Evolutionary conservation across 2,888 invertebrate genomes (phyloP).

Genomic region (Teleogryllus oceanicus): DNA sequence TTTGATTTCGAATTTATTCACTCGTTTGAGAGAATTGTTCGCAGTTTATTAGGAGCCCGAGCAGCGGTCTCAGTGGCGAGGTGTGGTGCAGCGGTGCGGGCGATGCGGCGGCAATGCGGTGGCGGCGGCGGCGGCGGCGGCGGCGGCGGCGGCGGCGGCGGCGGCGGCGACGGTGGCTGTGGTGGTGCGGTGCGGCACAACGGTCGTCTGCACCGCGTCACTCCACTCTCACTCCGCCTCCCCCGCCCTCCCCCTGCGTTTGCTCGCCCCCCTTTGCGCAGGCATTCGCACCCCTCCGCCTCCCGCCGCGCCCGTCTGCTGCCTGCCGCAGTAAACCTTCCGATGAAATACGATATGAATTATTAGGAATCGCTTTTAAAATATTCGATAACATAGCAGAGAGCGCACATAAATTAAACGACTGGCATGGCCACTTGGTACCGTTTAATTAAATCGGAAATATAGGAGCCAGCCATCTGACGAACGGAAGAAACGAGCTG

Average conservation of each 20-base stretch:
- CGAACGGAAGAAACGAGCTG: neutral
- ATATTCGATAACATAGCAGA: neutral
- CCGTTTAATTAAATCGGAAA: constrained; percentile 18
- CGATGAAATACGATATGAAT: neutral
- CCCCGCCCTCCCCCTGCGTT: neutral
- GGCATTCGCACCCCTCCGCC: neutral
- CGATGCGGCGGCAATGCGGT: too few relatives aligned
- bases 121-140: neutral
- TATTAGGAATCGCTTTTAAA: constrained; percentile 10
- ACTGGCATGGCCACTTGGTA: neutral
- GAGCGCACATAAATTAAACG: neutral
- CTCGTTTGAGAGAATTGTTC: constrained; percentile 2
- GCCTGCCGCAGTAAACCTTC: neutral
- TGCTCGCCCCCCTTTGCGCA: neutral
- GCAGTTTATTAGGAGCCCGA: neutral
- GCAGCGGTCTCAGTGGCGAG: neutral
- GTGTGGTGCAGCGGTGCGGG: neutral
- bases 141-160: neutral
- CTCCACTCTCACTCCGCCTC: neutral
- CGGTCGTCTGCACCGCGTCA: neutral
- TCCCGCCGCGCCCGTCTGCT: neutral
- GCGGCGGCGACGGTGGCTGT: neutral
- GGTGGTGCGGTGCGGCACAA: neutral
- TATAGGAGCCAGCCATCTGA: constrained; percentile 2
- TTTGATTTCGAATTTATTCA: neutral